Percentiles rank a stretch among this genome's conserved stretches.
These are phyloP conservation scores for Thalassoma bifasciatum DNA, from an alignment of 2,113 vertebrate species.

Conservation along the genomic window DNA sequence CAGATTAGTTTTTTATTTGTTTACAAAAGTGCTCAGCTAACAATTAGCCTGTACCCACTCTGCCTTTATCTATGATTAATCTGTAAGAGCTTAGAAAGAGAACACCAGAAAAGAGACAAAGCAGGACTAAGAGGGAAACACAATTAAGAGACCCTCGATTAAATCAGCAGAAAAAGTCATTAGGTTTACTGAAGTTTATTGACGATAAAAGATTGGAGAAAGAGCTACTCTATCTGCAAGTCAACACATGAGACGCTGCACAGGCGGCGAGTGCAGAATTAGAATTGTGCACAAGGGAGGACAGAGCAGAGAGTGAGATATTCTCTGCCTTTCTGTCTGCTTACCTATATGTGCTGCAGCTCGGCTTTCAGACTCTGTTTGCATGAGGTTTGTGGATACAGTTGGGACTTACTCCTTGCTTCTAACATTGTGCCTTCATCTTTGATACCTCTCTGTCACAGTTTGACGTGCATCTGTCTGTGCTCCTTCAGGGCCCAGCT, in stretches of 20 bases:
- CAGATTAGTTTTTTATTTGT: neutral
- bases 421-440: neutral
- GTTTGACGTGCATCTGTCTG: neutral
- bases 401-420: neutral
- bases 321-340: neutral
- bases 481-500: neutral
- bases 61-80: neutral
- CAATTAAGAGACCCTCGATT: slow-evolving; percentile 4
- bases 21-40: slow-evolving; percentile 2
- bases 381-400: neutral
- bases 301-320: neutral
- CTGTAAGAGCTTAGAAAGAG: neutral
- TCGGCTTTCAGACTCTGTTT: neutral
- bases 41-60: neutral
- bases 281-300: neutral
- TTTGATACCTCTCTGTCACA: neutral
- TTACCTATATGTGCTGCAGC: neutral
- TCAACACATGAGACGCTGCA: neutral
- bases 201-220: neutral
- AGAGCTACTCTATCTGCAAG: neutral
- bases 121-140: neutral
- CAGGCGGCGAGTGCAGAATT: neutral
- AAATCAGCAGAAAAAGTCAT: neutral
- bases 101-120: neutral
- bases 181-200: slow-evolving; percentile 4